A percentile compares a stretch with the other conserved stretches of the same genome.
phyloP scores from a whole-genome alignment of 2,797 vertebrate genomes.

The Geotrypetes seraphini region DNA sequence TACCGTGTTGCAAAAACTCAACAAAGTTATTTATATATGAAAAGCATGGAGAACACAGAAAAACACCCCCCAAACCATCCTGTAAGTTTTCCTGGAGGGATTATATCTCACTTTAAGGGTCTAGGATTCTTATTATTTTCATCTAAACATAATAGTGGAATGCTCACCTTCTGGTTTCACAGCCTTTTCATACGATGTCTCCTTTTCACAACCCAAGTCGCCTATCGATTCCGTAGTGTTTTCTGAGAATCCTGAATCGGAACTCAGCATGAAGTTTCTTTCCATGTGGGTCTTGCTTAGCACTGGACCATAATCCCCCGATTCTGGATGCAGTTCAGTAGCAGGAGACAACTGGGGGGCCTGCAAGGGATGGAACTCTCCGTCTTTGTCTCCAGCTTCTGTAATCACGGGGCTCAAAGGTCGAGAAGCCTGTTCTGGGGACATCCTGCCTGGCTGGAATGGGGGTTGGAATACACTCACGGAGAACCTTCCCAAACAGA shows the following conservation, averaged over 20 bases:
- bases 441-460: constrained; percentile 78
- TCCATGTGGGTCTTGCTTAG: constrained; percentile 37
- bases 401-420: constrained; percentile 26
- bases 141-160: too few relatives aligned
- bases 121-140: too few relatives aligned
- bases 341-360: constrained; percentile 30
- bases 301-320: constrained; percentile 36
- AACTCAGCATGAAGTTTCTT: constrained; percentile 53
- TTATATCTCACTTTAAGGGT: too few relatives aligned
- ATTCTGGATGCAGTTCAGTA: constrained; percentile 32
- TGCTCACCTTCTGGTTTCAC: constrained; percentile 83
- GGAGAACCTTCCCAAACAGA: constrained; percentile 92
- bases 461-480: constrained; percentile 96
- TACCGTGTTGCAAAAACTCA: too few relatives aligned
- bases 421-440: constrained; percentile 66
- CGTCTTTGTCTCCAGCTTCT: constrained; percentile 35
- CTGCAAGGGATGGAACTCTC: constrained; percentile 32
- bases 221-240: constrained; percentile 45
- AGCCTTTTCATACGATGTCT: constrained; percentile 76
- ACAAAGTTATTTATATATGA: too few relatives aligned
- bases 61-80: too few relatives aligned
- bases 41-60: too few relatives aligned
- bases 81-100: too few relatives aligned
- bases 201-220: constrained; percentile 56
- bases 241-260: constrained; percentile 76